Evolutionary conservation across 2,888 invertebrate species (phyloP).

Genomic region (Aelia acuminata): DNA sequence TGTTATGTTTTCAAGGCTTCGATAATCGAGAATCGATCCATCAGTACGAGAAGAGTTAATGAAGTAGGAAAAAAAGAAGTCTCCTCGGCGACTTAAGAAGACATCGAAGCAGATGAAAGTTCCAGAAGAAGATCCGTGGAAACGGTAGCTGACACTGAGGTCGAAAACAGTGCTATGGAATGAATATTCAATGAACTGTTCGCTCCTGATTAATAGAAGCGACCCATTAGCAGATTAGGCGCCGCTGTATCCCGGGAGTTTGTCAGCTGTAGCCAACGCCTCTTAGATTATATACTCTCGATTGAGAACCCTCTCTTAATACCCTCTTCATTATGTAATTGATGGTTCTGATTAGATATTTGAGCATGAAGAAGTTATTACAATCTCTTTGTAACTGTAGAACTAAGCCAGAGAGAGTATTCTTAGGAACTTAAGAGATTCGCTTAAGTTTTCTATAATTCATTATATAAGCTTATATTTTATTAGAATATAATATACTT

Average conservation of each 20-base stretch:
- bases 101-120: neutral
- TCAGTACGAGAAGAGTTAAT: neutral
- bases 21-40: neutral
- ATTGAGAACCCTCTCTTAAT: neutral
- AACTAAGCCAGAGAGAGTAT: no score
- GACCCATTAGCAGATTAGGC: constrained; percentile 48
- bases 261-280: constrained; percentile 6
- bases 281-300: neutral
- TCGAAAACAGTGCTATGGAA: constrained; percentile 35
- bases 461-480: no score
- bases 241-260: neutral
- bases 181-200: constrained; percentile 48
- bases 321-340: neutral
- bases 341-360: neutral
- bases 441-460: no score
- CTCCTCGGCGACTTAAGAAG: neutral
- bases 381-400: neutral
- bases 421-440: no score
- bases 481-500: no score
- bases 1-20: neutral
- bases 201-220: constrained; percentile 18
- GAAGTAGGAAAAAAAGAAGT: neutral
- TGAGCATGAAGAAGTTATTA: neutral
- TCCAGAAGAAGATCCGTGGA: neutral
- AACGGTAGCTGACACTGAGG: constrained; percentile 39